A percentile compares a stretch with the other conserved stretches of the same genome.
Evolutionary conservation across 2,888 invertebrate species (phyloP).

Genomic region (Tachina lurida): DNA sequence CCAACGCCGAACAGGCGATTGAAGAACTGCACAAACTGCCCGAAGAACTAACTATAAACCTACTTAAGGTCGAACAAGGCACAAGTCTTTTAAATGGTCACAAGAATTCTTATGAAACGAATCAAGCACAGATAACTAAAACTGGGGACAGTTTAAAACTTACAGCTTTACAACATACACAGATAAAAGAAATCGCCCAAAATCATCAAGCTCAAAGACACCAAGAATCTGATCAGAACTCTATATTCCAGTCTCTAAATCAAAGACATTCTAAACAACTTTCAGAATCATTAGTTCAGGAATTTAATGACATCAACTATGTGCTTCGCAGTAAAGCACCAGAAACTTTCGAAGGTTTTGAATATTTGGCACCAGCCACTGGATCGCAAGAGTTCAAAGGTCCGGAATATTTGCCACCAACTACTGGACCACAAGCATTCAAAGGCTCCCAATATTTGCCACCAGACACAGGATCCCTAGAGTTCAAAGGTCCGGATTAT

Average conservation of each 20-base stretch:
- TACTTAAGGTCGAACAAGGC: constrained; percentile 73
- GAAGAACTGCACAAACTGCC: constrained; percentile 76
- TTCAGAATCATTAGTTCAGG: not conserved
- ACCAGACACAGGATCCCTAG: no score
- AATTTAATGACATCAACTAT: constrained; percentile 35
- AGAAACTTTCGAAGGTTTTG: constrained; percentile 66
- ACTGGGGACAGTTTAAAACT: not conserved
- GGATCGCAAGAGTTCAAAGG: constrained; percentile 18
- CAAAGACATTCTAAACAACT: not conserved
- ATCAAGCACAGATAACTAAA: not conserved
- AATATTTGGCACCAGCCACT: constrained; percentile 72
- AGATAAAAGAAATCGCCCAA: not conserved
- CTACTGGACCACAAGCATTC: not conserved
- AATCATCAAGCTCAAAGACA: not conserved
- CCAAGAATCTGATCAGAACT: not conserved
- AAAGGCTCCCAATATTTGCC: not conserved
- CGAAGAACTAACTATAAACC: constrained; percentile 77
- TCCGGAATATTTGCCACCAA: constrained; percentile 45
- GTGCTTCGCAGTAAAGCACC: constrained; percentile 11
- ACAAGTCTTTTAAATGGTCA: constrained; percentile 72
- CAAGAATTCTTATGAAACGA: not conserved
- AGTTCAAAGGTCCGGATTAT: constrained; percentile 72
- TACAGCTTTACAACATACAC: not conserved
- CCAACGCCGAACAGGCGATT: constrained; percentile 76
- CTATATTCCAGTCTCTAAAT: not conserved